phyloP scores from a whole-genome alignment of 1,140 invertebrate genomes.

The Drosophila albomicans region DNA sequence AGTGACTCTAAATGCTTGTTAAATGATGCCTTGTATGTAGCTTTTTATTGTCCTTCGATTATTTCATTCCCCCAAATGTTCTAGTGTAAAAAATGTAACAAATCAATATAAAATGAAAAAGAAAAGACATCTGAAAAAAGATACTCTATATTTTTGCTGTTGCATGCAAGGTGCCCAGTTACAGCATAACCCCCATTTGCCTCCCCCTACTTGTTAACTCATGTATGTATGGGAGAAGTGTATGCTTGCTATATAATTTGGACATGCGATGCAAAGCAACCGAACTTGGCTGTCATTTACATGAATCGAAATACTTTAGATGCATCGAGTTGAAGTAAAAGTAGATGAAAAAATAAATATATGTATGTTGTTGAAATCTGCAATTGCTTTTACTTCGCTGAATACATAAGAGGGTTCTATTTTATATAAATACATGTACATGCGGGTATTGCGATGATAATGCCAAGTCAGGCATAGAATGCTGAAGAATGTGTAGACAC shows the following conservation, averaged over 20 bases:
- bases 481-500: constrained; percentile 40
- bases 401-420: constrained; percentile 20
- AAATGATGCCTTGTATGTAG: too few relatives aligned
- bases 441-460: constrained; percentile 2
- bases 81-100: not conserved
- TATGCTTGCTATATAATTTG: constrained; percentile 16
- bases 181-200: not conserved
- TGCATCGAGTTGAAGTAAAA: constrained; percentile 10
- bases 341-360: constrained; percentile 21
- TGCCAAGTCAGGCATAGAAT: constrained; percentile 19
- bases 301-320: constrained; percentile 39
- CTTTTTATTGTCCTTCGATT: not conserved
- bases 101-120: not conserved
- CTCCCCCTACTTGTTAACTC: constrained; percentile 1
- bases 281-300: constrained; percentile 26
- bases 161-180: not conserved
- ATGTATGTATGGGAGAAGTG: constrained; percentile 28
- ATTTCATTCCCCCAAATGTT: not conserved
- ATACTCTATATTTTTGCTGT: not conserved
- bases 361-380: constrained; percentile 28
- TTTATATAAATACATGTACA: not conserved
- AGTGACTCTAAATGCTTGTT: not conserved
- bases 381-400: constrained; percentile 46
- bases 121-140: not conserved
- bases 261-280: constrained; percentile 27